phyloP scores from a whole-genome alignment of 2,888 invertebrate species.

The Plagiodera versicolora region DNA sequence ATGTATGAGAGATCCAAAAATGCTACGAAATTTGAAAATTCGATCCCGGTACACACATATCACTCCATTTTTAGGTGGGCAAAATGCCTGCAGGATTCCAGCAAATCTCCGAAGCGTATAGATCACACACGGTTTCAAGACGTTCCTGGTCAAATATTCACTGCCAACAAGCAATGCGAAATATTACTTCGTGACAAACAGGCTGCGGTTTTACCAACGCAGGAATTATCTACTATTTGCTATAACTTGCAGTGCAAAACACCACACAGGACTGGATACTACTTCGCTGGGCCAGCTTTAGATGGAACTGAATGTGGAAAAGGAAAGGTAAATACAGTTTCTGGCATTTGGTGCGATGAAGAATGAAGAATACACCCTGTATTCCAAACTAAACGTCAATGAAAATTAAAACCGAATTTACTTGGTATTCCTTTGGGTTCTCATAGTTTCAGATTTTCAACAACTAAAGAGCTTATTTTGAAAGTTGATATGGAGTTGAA shows the following conservation, averaged over 20 bases:
- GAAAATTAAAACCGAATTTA: too few relatives aligned
- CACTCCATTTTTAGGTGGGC: conserved; percentile 62
- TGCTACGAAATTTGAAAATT: too few relatives aligned
- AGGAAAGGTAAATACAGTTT: conserved; percentile 58
- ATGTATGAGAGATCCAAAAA: too few relatives aligned
- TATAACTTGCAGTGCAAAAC: conserved; percentile 71
- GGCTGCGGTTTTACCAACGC: conserved; percentile 59
- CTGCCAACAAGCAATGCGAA: conserved; percentile 76
- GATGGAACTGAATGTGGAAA: conserved; percentile 76
- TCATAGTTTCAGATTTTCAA: too few relatives aligned
- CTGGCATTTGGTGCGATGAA: too few relatives aligned
- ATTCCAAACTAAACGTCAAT: too few relatives aligned
- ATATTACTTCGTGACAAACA: conserved; percentile 69
- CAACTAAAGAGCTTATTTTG: too few relatives aligned
- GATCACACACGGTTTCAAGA: conserved; percentile 66
- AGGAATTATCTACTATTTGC: conserved; percentile 59
- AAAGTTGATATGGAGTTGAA: too few relatives aligned
- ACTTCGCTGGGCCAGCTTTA: conserved; percentile 79
- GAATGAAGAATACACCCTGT: too few relatives aligned
- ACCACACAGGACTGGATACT: conserved; percentile 72
- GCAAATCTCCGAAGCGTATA: conserved; percentile 57
- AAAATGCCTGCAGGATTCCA: conserved; percentile 66
- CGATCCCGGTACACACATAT: too few relatives aligned
- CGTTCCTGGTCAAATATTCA: conserved; percentile 71
- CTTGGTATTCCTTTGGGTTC: too few relatives aligned